Base-by-base conservation (phyloP, 2,113 vertebrate genomes). In the Pituophis catenifer region DNA sequence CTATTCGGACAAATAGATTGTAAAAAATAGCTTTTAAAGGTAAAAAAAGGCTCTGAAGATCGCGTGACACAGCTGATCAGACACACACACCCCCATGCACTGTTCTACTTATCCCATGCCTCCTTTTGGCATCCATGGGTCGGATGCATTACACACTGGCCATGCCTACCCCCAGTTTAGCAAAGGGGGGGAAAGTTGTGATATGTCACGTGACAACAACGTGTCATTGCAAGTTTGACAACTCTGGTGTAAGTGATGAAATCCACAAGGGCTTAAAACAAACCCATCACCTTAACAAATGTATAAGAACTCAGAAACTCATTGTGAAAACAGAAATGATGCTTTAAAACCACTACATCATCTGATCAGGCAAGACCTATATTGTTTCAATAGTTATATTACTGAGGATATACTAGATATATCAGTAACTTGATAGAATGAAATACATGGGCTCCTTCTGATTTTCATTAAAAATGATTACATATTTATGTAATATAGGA, bases 381-480 rank as follows among this genome's bases (percentile, higher is more conserved):
- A 89, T 89, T 29, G 75, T 88, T 89, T 89, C 23, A 92, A 26
- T 89, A 92, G 81, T 81, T 50, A 57, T 13, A 92, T 88, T 92
- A 53, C 50, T 89, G 62, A 65, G 26, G 12, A 2, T 70, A 89
- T 92, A 92, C 81, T 57, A 92, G 88, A 52, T 54, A 1, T 70
- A 81, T 86, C 85, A 92, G 57, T 65, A 92, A 88, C 53, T 57
- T 92, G 88, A 38, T 23, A 81, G 13, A 89, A 12, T 9, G 24
- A 15, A 92, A 59, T 85, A 38, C 29, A 44, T 58, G 58, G 92
- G 81, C 88, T 85, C 65, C 89, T 92, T 58, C 81, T 48, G 88
- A 54, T 92, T 92, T 92, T 55, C 88, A 92, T 92, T 23, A 50
- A 92, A 92, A 92, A 92, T 89, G 53, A 92, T 92, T 81, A 54